A percentile compares a stretch with the other conserved stretches of the same genome.
Evolutionary conservation across 2,797 vertebrate species (phyloP).

Genomic region (Neosalanx taihuensis): DNA sequence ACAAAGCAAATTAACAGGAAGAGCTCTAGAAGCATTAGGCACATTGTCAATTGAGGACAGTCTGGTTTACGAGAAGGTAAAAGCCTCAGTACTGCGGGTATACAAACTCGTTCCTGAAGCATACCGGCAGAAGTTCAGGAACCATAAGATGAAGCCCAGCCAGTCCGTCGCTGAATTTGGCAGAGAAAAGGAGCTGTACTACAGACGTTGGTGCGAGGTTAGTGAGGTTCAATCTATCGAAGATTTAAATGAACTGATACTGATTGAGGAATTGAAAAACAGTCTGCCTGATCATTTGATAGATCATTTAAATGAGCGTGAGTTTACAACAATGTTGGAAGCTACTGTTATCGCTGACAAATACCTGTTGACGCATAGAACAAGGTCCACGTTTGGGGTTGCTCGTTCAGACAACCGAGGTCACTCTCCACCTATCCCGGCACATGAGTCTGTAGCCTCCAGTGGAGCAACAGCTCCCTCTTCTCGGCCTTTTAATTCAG

Average conservation of each 20-base stretch:
- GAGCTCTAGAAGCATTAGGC: no score
- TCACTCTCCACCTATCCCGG: no score
- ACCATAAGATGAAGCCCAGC: background rate
- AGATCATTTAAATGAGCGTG: slow-evolving; percentile 1
- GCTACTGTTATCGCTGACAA: background rate
- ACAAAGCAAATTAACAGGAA: no score
- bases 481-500: no score
- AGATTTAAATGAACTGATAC: background rate
- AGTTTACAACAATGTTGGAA: background rate
- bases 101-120: background rate
- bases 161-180: background rate
- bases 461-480: background rate
- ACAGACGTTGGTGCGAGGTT: background rate
- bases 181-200: no score
- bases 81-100: background rate
- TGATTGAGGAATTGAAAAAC: background rate
- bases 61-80: background rate
- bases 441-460: no score
- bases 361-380: slow-evolving; percentile 5
- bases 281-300: background rate
- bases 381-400: background rate
- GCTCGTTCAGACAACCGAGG: no score
- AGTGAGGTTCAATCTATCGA: background rate
- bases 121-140: background rate
- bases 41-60: background rate